Evolutionary conservation across 2,797 vertebrate species (phyloP), one percentile per base, ranked within the genome.

Genomic region (Onychomys leucogaster): DNA sequence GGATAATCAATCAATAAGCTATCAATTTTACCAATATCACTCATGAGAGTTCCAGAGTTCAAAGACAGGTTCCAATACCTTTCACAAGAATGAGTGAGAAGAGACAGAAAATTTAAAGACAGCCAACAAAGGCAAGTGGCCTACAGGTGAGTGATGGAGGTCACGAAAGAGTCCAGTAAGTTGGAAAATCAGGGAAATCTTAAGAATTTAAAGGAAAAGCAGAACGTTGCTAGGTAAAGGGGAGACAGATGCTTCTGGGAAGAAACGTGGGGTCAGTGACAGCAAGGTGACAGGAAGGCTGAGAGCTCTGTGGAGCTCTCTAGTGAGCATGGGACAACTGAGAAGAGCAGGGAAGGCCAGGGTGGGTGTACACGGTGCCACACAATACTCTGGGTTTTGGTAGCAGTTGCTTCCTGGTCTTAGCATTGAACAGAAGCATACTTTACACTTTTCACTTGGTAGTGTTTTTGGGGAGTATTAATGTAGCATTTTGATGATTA

Each of bases 191-290:
- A 77, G 37, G 59, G 75, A 86, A 69, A 43, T 17, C 14, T 89
- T 77, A 91, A 86, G 52, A 57, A 73, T 67, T 82, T 81, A 85
- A 95, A 83, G 82, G 21, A 86, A 96, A 89, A 61, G 32, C 23
- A 80, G 69, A 49, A 27, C 55, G 41, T 27, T 65, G 10, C 49
- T 41, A 46, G 41, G 37, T 10, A 57, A 52, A 77, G 0, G 13
- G 63, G 46, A 37, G 27, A 94, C 78, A 63, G 52, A 32, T 46
- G 27, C 8, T 81, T 94, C 63, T 76, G 27, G n/a, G 2, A 17
- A 83, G 55, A 61, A 77, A 88, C 8, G 14, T 0, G n/a, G 43
- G 78, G 6, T 65, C 21, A 77, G 23, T 13, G 61, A 81, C 8
- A 65, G 65, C 29, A 61, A 86, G 34, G 80, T 41, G 21, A 19